Base-by-base conservation (phyloP, 2,113 vertebrate species). In the Jacana jacana region DNA sequence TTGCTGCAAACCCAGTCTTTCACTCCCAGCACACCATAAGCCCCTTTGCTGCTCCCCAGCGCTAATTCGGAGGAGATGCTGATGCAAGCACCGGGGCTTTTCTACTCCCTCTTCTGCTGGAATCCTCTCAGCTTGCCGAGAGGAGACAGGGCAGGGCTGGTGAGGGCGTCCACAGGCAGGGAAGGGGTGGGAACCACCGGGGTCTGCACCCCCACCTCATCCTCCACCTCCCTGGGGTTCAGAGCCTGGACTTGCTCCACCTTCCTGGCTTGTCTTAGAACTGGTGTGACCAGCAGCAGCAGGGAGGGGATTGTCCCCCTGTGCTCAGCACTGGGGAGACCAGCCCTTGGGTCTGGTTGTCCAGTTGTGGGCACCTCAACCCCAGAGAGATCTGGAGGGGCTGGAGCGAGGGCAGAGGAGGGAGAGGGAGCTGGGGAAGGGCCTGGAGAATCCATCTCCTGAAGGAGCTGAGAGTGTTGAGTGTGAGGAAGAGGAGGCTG, bases 101-200 rank as follows among this genome's bases (percentile, higher is more conserved):
- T 39, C 2, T 13, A 0, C 10, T 33, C 83, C 40, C 16, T 65
- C 25, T 40, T 20, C 49, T 40, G 28, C 81, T 58, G 2, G 8
- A 23, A 48, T 57, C 33, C n/a, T 57, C 70, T 49, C 58, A 31
- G 1, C 71, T 31, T 5, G 13, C 39, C 54, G 85, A 11, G 11
- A 6, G 60, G 55, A 49, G 30, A 16, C 35, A n/a, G 28, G 31
- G 46, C 2, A 35, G 15, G 37, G 13, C 69, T 72, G 64, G 42
- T 13, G 11, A 24, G 63, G 63, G 37, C 3, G 3, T 16, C 37
- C 0, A 1, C 42, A 24, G 71, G 1, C 1, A 4, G 13, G 30
- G 37, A 10, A 18, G 35, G n/a, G 20, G 19, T 16, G 66, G 63
- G 42, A 54, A 30, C 1, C 4, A 6, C 12, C 2, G 5, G 54